These are phyloP conservation scores for Arbacia lixula DNA, from an alignment of 53 echinoderm and acorn worm genomes.

Conservation along the genomic window DNA sequence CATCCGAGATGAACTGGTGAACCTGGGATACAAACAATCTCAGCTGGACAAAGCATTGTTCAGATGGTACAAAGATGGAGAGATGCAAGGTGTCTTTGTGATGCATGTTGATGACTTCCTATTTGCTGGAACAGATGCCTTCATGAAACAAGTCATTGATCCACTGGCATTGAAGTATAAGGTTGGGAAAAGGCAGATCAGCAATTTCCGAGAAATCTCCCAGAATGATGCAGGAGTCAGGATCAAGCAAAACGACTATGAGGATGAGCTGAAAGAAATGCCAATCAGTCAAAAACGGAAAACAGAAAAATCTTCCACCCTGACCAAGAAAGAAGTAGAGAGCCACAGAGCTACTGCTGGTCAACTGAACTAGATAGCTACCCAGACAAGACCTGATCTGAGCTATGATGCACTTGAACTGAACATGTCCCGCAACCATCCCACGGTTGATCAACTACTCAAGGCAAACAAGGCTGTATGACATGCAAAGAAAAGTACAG, in stretches of 20 bases:
- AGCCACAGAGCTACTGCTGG: conserved; percentile 48
- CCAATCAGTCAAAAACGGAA: conserved; percentile 6
- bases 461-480: conserved; percentile 57
- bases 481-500: conserved; percentile 7
- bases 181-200: conserved; percentile 48
- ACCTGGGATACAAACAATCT: conserved; percentile 55
- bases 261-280: conserved; percentile 46
- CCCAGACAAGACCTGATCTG: conserved; percentile 57
- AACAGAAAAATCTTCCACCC: conserved; percentile 30
- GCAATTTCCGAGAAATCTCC: conserved; percentile 26
- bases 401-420: conserved; percentile 64
- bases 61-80: conserved; percentile 22
- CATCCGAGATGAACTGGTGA: conserved; percentile 42
- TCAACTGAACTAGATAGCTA: conserved; percentile 62
- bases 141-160: conserved; percentile 45
- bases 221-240: conserved; percentile 36
- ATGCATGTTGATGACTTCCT: conserved; percentile 67
- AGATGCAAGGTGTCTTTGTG: conserved; percentile 43
- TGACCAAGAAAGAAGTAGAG: conserved; percentile 56
- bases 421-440: conserved; percentile 58
- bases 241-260: conserved; percentile 44
- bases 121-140: conserved; percentile 56
- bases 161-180: conserved; percentile 46
- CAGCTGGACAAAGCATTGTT: conserved; percentile 44
- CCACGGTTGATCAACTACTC: conserved; percentile 51